Evolutionary conservation across 2,113 vertebrate genomes (phyloP).

Genomic region (Synodontis membranacea): DNA sequence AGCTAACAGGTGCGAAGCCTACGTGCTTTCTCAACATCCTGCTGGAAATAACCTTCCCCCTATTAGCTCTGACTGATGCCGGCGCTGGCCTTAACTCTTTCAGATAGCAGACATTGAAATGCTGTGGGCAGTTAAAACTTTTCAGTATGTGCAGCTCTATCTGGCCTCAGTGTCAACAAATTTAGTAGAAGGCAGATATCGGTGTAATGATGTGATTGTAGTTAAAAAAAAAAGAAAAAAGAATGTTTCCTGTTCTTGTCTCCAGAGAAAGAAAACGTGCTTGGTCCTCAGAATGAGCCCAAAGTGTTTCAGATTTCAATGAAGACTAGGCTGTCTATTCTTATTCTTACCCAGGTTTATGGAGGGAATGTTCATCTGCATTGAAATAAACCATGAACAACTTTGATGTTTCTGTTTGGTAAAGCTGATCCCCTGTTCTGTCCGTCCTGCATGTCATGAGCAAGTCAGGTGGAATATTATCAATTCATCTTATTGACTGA

Average conservation of each 20-base stretch:
- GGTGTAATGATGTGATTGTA: background rate
- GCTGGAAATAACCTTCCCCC: constrained; percentile 48
- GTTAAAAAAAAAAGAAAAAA: no score
- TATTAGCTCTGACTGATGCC: constrained; percentile 42
- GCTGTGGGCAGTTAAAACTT: background rate
- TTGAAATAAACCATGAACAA: background rate
- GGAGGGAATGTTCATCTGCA: background rate
- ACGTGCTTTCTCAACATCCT: constrained; percentile 34
- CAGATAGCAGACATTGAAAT: background rate
- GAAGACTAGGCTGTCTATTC: background rate
- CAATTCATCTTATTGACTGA: constrained; percentile 56
- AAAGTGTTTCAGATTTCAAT: background rate
- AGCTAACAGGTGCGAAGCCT: constrained; percentile 32
- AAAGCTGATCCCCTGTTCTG: background rate
- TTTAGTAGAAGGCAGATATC: background rate
- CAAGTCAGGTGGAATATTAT: constrained; percentile 48
- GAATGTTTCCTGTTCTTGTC: background rate
- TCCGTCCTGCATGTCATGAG: constrained; percentile 2
- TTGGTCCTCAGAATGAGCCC: background rate
- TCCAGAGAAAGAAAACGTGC: background rate
- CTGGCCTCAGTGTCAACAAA: background rate
- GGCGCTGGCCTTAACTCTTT: constrained; percentile 26
- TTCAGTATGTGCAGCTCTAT: background rate
- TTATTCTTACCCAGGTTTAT: background rate
- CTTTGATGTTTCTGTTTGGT: background rate